Base-by-base conservation (phyloP, 2,113 vertebrate species). In the Mormyrus iriodes region DNA sequence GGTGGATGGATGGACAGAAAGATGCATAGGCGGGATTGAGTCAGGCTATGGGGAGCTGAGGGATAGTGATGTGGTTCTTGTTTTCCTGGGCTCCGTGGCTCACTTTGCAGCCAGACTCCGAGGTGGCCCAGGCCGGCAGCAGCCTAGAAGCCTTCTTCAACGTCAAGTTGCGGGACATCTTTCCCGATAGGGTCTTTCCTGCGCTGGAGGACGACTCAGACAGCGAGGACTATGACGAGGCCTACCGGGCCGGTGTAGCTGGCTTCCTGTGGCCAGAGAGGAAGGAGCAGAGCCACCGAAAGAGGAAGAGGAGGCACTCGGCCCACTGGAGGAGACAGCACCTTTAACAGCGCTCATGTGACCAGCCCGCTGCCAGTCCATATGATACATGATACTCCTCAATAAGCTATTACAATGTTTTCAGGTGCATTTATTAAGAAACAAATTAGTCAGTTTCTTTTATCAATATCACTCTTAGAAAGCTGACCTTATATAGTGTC, bases 41-140 rank as follows among this genome's bases (percentile, higher is more conserved):
- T 65, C 58, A 27, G 61, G 61, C 61, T 65, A 9, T 65, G 61
- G 61, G n/a, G n/a, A 27, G n/a, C 61, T 27, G 82, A 44, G 53
- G 17, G 53, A 12, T 35, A 24, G 53, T 87, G 84, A 55, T 42
- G 51, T 39, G 82, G 51, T 49, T 27, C 44, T 73, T 35, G 7
- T 27, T 27, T 69, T 24, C 46, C 52, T 88, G 4, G 21, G 76
- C 86, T 8, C n/a, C 2, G 35, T 44, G 39, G 39, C 76, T 82
- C 6, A 17, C 12, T n/a, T 90, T 88, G 8, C 93, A 99, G 98
- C 97, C 98, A 0, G 98, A 99, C 93, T 99, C 98, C 0, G 98
- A 99, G 94, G 97, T 99, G 79, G 98, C 98, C 24, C 98, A 98
- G 90, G 98, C 98, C 4, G 98, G 98, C 15, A 94, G 94, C 88